Evolutionary conservation across 2,888 invertebrate genomes (phyloP).

Genomic region (Geotrupes spiniger): DNA sequence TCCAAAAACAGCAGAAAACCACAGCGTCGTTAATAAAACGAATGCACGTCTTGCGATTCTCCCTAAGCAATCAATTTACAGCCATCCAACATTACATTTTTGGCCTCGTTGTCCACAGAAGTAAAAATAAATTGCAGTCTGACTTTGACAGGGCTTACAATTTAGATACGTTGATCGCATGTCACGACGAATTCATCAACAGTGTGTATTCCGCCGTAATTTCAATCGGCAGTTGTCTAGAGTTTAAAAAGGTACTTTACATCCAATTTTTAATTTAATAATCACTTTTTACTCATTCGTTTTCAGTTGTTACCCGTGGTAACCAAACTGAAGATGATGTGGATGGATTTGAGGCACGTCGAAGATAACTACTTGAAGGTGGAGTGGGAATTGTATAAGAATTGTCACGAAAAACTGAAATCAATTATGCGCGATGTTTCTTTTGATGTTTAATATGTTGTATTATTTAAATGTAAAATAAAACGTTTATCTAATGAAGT

Average conservation of each 20-base stretch:
- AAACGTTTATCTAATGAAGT: too few relatives aligned
- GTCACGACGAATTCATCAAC: constrained; percentile 43
- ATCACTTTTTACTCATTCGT: constrained; percentile 7
- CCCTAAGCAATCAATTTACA: constrained; percentile 40
- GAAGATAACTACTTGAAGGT: constrained; percentile 33
- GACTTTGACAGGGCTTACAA: constrained; percentile 43
- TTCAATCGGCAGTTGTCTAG: constrained; percentile 32
- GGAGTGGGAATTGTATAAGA: constrained; percentile 34
- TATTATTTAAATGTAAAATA: too few relatives aligned
- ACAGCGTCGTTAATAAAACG: constrained; percentile 13
- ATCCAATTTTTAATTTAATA: constrained; percentile 30
- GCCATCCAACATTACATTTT: constrained; percentile 45
- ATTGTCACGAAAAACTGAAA: constrained; percentile 34
- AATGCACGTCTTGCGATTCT: constrained; percentile 40
- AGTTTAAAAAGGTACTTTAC: constrained; percentile 33
- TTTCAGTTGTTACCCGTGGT: constrained; percentile 40
- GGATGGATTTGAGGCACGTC: constrained; percentile 35
- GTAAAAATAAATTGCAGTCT: constrained; percentile 37
- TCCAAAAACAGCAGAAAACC: constrained; percentile 18
- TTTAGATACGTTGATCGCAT: constrained; percentile 38
- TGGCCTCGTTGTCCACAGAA: constrained; percentile 39
- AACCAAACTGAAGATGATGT: constrained; percentile 38
- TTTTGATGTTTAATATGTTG: constrained; percentile 1
- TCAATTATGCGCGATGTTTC: constrained; percentile 35
- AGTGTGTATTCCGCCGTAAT: constrained; percentile 32